Base-by-base conservation (phyloP, 2,888 invertebrate species). In the Labia minor region DNA sequence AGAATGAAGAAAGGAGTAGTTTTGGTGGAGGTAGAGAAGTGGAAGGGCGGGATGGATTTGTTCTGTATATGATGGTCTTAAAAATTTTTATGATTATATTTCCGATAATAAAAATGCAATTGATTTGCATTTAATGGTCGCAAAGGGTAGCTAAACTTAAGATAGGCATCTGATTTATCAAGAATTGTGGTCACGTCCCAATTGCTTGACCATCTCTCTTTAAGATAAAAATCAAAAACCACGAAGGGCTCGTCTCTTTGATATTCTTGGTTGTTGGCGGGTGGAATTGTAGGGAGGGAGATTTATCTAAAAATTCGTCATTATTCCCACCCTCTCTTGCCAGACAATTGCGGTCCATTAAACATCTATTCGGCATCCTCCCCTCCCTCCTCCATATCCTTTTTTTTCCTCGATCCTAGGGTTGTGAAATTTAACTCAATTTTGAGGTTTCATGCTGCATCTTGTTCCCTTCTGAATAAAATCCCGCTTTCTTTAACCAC, bases 231-330 rank as follows among this genome's bases (percentile, higher is more conserved):
- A 49, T 49, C 49, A 49, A 14, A 49, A 49, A 49, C 49, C 49
- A 49, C 49, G n/a, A 14, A 11, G 49, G 49, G 49, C 6, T 49
- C 14, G 49, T 11, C 16, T 16, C 49, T 49, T 49, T 49, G 3
- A 49, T 49, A 49, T 49, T 49, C 49, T 49, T 49, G n/a, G 14
- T 14, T 4, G 49, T 4, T 4, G 4, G 49, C 16, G 16, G 49
- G 49, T n/a, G n/a, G n/a, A n/a, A n/a, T n/a, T n/a, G n/a, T n/a
- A n/a, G n/a, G n/a, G n/a, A n/a, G n/a, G 49, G 2, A 14, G 49
- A 49, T 49, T 49, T 49, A 49, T 49, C 49, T 49, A 49, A 49
- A 49, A 49, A 49, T 49, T 49, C 49, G 49, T 49, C 49, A 49
- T 49, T 49, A 49, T 49, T 49, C 16, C 49, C 26, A 26, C 49